phyloP scores from a whole-genome alignment of 2,888 invertebrate genomes.

The Zaprionus lineosus region DNA sequence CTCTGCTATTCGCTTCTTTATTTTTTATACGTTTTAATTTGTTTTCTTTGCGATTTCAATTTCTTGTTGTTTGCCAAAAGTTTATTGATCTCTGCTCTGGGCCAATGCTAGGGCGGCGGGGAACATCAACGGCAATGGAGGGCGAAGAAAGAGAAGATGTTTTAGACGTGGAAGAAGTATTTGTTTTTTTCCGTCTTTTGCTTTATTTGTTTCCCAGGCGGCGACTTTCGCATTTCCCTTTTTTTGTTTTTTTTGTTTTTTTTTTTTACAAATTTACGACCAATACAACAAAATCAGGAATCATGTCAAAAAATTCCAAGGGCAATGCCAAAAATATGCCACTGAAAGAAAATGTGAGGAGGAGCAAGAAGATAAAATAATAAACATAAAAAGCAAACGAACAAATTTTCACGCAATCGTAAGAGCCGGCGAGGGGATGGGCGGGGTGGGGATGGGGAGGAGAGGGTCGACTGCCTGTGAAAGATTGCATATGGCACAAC shows the following conservation, averaged over 20 bases:
- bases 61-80: conserved; percentile 76
- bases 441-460: background rate
- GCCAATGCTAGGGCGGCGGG: conserved; percentile 38
- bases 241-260: conserved; percentile 33
- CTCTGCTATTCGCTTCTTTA: no score
- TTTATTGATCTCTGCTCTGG: conserved; percentile 70
- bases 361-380: conserved; percentile 14
- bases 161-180: conserved; percentile 13
- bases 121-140: conserved; percentile 1
- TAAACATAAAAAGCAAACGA: conserved; percentile 18
- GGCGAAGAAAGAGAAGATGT: conserved; percentile 3
- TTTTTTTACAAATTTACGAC: conserved; percentile 55
- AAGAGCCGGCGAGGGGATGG: background rate
- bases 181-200: background rate
- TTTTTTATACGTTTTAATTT: conserved; percentile 64
- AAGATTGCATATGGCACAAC: conserved; percentile 54
- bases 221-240: conserved; percentile 57
- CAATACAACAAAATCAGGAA: conserved; percentile 40
- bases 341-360: conserved; percentile 17
- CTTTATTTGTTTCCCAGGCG: no score
- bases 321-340: conserved; percentile 67
- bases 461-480: conserved; percentile 32
- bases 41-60: conserved; percentile 72
- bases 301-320: conserved; percentile 75
- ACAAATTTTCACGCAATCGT: conserved; percentile 49